Conservation (phyloP, 2,113 vertebrate species). For the Nettapus auritus region DNA sequence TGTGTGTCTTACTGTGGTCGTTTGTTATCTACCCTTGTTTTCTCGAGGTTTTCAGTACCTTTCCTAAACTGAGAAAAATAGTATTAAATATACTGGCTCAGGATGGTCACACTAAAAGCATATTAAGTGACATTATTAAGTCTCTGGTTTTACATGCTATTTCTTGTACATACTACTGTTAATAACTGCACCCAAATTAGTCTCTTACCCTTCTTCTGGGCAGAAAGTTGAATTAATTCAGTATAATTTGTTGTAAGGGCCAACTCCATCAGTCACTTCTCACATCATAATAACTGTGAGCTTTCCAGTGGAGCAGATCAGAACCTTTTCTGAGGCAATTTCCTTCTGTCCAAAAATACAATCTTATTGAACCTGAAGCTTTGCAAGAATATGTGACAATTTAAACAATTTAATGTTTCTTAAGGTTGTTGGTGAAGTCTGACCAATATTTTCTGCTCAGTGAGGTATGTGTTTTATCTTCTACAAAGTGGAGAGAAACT, state of each 20-base stretch:
- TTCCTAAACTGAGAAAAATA: neutral
- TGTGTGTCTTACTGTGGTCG: neutral
- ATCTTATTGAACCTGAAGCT: constrained; percentile 21
- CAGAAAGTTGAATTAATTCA: constrained; percentile 2
- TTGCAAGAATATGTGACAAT: neutral
- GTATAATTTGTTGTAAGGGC: neutral
- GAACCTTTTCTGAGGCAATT: neutral
- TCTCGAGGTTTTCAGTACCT: neutral
- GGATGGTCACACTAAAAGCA: neutral
- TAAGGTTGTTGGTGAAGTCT: neutral
- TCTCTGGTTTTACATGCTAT: neutral
- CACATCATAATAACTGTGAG: constrained; percentile 34
- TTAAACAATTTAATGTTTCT: neutral
- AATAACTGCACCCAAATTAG: neutral
- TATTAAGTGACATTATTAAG: neutral
- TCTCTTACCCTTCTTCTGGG: neutral
- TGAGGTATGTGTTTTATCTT: neutral
- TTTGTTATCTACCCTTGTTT: constrained; percentile 29
- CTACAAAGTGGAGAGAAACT: neutral
- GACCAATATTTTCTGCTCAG: neutral
- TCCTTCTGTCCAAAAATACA: neutral
- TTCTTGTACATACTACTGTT: neutral
- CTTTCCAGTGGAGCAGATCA: constrained; percentile 11
- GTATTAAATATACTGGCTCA: neutral
- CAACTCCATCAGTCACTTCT: neutral